Evolutionary conservation across 2,797 vertebrate genomes (phyloP), one percentile per base, ranked within the genome.

Genomic region (Tiaroga cobitis): DNA sequence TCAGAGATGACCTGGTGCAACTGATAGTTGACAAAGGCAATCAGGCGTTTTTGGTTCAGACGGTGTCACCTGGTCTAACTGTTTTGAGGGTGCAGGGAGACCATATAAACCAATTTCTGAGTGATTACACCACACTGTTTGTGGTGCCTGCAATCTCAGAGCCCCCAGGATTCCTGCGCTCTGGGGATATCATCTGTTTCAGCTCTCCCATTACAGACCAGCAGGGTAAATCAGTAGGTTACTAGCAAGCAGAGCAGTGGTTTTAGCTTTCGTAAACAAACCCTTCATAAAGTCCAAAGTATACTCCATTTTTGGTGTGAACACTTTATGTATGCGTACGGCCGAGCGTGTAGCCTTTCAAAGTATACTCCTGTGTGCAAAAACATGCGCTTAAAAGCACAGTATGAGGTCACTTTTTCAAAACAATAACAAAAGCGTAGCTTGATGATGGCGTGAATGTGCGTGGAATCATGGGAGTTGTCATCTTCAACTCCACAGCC

Each of bases 151-250:
- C 92, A 83, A 95, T 95, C 8, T 87, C 91, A 39, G 93, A 93
- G 0, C 89, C 94, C 46, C 41, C 83, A 2, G 83, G 87, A 15
- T 69, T 88, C 0, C 73, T 90, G n/a, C 90, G 83, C 24, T 76
- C 92, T 0, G 94, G 94, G 8, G 94, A 94, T n/a, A 89, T 94
- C 37, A 87, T 95, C 89, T 95, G 94, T 87, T 94, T 95, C 91
- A 91, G 85, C 80, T 92, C 92, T 3, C 63, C 90, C 15, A 91
- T 95, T 0, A 91, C 93, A 70, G 87, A 77, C 85, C 88, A 89
- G 3, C 90, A 93, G 1, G 94, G 95, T 95, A 73, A 61, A 43
- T 61, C 65, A 82, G 43, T 75, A 29, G 32, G 4, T 29, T 39
- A 16, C n/a, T 9, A n/a, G 74, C 32, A 76, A 76, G n/a, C 26